phyloP scores from a whole-genome alignment of 2,888 invertebrate genomes.

The Invenusta paracnida region DNA sequence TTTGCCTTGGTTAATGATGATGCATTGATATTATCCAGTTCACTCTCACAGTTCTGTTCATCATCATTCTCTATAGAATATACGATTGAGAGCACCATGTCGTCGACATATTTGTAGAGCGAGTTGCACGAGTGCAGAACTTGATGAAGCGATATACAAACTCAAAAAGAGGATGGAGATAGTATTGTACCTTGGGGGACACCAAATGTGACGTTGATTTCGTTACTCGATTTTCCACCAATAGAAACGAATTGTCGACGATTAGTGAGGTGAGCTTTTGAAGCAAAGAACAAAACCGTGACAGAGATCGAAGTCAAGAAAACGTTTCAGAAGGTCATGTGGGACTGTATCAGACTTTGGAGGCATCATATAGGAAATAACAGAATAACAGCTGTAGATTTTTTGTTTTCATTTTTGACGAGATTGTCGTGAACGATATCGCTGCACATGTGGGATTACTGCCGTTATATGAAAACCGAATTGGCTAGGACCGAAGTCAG shows the following conservation, averaged over 20 bases:
- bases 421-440: constrained; percentile 12
- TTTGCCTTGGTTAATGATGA: neutral
- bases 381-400: neutral
- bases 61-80: neutral
- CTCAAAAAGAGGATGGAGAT: neutral
- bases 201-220: neutral
- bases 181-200: neutral
- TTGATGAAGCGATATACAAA: neutral
- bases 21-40: neutral
- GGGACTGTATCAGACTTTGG: constrained; percentile 6
- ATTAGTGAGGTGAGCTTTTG: neutral
- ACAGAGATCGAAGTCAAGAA: neutral
- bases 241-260: constrained; percentile 17
- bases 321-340: neutral
- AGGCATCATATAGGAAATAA: constrained; percentile 19
- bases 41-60: neutral
- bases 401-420: neutral
- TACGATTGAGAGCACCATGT: constrained; percentile 7
- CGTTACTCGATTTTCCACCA: constrained; percentile 8
- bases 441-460: neutral
- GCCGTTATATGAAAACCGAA: constrained; percentile 13
- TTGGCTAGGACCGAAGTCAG: neutral
- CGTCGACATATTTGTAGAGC: constrained; percentile 22
- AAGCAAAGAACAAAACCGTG: constrained; percentile 15
- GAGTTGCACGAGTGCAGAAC: neutral